A percentile compares a stretch with the other conserved stretches of the same genome.
Conservation (phyloP, 35 echinoderm and acorn worm species). For the Holothuria glaberrima region DNA sequence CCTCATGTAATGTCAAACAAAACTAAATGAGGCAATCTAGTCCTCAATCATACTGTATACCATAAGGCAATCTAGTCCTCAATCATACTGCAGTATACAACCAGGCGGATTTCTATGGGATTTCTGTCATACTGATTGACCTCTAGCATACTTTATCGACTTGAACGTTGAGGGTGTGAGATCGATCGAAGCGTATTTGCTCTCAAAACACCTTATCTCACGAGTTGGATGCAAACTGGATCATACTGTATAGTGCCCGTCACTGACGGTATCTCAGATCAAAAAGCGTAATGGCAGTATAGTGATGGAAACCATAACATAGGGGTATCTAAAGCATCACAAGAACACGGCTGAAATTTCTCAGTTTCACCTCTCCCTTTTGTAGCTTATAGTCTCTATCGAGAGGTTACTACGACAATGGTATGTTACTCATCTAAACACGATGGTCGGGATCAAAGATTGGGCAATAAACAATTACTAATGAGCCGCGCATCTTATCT, state of each 20-base stretch:
- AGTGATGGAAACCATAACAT: conserved; percentile 29
- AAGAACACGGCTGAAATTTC: neutral
- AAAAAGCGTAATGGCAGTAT: neutral
- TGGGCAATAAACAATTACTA: conserved; percentile 36
- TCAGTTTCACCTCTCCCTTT: too few relatives aligned
- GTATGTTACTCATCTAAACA: conserved; percentile 38
- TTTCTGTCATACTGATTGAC: neutral
- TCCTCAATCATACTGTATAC: too few relatives aligned
- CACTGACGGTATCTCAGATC: neutral
- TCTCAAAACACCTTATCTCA: conserved; percentile 14
- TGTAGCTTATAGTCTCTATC: too few relatives aligned
- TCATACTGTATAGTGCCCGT: neutral
- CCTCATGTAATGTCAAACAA: conserved; percentile 12
- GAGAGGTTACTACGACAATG: neutral
- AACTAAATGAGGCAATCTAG: conserved; percentile 29
- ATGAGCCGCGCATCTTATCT: conserved; percentile 39
- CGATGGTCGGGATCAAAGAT: conserved; percentile 16
- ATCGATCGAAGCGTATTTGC: conserved; percentile 31
- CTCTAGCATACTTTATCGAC: conserved; percentile 9
- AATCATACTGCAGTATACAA: too few relatives aligned
- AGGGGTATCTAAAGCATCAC: neutral
- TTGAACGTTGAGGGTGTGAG: neutral
- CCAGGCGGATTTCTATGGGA: too few relatives aligned
- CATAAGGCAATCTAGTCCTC: conserved; percentile 7
- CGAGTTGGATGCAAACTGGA: neutral